These are phyloP conservation scores for Grallaria varia DNA, from an alignment of 2,113 vertebrate species.

Conservation along the genomic window DNA sequence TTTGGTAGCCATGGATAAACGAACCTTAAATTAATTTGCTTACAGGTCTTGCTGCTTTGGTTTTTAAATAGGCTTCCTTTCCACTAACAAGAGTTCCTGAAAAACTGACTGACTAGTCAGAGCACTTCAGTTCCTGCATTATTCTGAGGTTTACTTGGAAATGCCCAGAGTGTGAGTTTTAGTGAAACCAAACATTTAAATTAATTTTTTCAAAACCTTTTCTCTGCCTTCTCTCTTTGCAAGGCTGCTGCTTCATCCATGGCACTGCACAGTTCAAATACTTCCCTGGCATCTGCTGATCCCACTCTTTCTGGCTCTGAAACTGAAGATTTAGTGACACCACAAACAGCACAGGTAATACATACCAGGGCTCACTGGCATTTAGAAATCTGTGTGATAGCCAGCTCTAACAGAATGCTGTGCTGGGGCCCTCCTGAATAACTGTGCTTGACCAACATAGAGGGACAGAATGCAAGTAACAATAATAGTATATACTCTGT, in stretches of 20 bases:
- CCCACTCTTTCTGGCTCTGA: conserved; percentile 70
- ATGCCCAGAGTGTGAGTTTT: not conserved
- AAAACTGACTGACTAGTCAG: not conserved
- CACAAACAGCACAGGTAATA: conserved; percentile 68
- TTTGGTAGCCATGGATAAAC: not conserved
- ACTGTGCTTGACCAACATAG: not conserved
- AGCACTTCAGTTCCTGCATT: not conserved
- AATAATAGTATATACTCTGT: not conserved
- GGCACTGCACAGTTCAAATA: conserved; percentile 57
- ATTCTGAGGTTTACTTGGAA: not conserved
- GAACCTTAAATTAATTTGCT: not conserved
- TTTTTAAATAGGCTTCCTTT: not conserved
- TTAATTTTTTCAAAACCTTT: not conserved
- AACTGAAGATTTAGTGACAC: conserved; percentile 68
- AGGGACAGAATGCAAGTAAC: not conserved
- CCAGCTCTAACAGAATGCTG: not conserved
- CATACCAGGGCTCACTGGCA: not conserved
- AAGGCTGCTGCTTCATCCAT: conserved; percentile 66
- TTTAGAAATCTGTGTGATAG: not conserved
- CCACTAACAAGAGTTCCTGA: not conserved
- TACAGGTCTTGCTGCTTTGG: not conserved
- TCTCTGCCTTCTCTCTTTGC: not conserved
- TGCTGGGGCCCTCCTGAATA: not conserved
- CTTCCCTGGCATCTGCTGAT: conserved; percentile 69
- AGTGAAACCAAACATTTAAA: not conserved